Base-by-base conservation (phyloP, 2,113 vertebrate genomes). In the Albula glossodonta region DNA sequence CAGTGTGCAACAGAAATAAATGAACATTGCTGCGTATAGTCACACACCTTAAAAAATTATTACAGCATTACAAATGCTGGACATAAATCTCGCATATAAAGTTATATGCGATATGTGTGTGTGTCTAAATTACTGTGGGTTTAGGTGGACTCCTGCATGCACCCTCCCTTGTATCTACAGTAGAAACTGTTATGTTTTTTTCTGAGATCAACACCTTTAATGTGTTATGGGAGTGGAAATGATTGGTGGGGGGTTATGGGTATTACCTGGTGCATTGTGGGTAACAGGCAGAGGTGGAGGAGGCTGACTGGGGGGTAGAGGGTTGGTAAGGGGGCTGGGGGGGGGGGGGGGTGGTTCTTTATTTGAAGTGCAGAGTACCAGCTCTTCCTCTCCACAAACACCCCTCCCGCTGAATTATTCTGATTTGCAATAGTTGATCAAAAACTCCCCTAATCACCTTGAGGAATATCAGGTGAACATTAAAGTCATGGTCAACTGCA, bases 401-500 rank as follows among this genome's bases (percentile, higher is more conserved):
- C 53, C 53, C 53, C 84, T 85, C 60, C 60, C 60, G 13, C 3
- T 57, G 52, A 57, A 50, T 57, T 49, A 63, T 78, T 85, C 84
- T 85, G 78, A 81, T 85, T 56, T 81, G 50, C 53, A 49, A 56
- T 17, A 78, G 78, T 80, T 85, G 80, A 85, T 85, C 80, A 85
- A 81, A 85, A 66, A 41, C 31, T 1, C 80, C 80, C 2, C 84
- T 85, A 85, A 85, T 81, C 84, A 85, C 78, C 84, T 66, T 80
- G 77, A 50, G 84, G 79, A 66, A 79, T 81, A 70, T 84, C 82
- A 87, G 56, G 84, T 81, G 56, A 86, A 87, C 92, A 89, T 79
- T 82, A 90, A 91, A 93, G 91, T 93, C 91, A 93, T 81, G 88
- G 92, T 84, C 92, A 93, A 89, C 92, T 93, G 91, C 31, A 89